These are phyloP conservation scores for Drosophila suboccidentalis DNA, from an alignment of 2,888 invertebrate species.

Conservation along the genomic window DNA sequence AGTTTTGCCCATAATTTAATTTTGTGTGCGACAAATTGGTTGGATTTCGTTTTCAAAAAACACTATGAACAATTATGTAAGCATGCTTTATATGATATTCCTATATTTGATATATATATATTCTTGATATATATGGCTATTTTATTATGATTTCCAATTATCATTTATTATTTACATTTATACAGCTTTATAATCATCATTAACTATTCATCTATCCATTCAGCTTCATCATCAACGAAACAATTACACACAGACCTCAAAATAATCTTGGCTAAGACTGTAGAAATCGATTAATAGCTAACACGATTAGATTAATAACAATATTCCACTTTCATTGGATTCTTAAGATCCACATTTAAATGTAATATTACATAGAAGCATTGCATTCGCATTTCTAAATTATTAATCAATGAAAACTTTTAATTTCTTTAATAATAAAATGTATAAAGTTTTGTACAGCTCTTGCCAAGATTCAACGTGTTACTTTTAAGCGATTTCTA, in stretches of 20 bases:
- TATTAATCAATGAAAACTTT: conserved; percentile 1
- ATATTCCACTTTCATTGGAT: conserved; percentile 12
- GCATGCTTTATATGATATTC: conserved; percentile 81
- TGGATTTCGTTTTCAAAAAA: conserved; percentile 83
- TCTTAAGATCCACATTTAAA: background rate
- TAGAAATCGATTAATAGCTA: conserved; percentile 26
- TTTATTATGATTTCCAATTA: conserved; percentile 31
- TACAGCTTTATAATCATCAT: conserved; percentile 26
- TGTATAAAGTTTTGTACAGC: background rate
- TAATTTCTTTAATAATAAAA: background rate
- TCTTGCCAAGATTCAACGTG: background rate
- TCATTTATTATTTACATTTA: conserved; percentile 14
- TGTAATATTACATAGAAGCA: conserved; percentile 7
- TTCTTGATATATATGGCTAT: conserved; percentile 27
- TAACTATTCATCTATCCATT: conserved; percentile 16
- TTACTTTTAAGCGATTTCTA: conserved; percentile 21
- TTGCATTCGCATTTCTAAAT: conserved; percentile 8
- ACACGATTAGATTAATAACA: background rate
- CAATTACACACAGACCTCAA: conserved; percentile 31
- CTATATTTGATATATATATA: conserved; percentile 50
- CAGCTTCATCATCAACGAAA: conserved; percentile 30
- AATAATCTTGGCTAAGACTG: conserved; percentile 7
- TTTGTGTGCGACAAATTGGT: conserved; percentile 76
- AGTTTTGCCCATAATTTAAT: conserved; percentile 76
- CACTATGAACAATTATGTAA: conserved; percentile 80